Conservation (phyloP, 1,140 invertebrate species). For the Aphelinus atriplicis region DNA sequence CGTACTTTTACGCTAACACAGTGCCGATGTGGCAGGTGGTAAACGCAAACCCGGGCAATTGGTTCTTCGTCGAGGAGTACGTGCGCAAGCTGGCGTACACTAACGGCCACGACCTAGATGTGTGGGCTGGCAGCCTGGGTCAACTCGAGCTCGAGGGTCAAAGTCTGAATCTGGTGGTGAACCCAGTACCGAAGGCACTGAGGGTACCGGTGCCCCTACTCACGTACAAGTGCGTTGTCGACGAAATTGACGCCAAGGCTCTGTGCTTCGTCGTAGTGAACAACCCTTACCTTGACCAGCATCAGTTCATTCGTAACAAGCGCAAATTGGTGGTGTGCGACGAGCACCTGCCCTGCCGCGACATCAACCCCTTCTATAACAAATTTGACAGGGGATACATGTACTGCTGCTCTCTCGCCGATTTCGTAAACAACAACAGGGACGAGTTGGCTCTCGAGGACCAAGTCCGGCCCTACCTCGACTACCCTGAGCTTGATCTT, state of each 20-base stretch:
- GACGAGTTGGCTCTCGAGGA: too few species aligned
- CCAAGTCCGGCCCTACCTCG: too few species aligned
- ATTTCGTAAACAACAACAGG: constrained; percentile 1
- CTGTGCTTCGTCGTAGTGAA: constrained; percentile 71
- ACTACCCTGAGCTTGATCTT: too few species aligned
- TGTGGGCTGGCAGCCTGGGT: constrained; percentile 68
- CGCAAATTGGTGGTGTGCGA: constrained; percentile 1
- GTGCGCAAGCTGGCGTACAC: constrained; percentile 53
- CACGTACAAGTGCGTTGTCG: constrained; percentile 70
- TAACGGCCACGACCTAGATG: constrained; percentile 49
- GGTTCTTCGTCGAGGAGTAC: constrained; percentile 67
- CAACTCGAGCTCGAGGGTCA: constrained; percentile 11
- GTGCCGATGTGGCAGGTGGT: constrained; percentile 47
- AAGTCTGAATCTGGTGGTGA: too few species aligned
- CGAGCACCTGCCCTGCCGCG: background rate
- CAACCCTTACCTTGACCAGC: constrained; percentile 66
- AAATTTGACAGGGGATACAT: background rate
- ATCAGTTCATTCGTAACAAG: background rate
- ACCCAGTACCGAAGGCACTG: too few species aligned
- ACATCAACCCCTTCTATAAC: background rate
- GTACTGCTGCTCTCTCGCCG: constrained; percentile 22
- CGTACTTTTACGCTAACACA: constrained; percentile 74
- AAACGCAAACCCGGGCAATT: constrained; percentile 64
- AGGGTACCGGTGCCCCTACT: constrained; percentile 58
- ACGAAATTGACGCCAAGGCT: constrained; percentile 60